phyloP scores from a whole-genome alignment of 2,113 vertebrate species.

The Trogon surrucura region DNA sequence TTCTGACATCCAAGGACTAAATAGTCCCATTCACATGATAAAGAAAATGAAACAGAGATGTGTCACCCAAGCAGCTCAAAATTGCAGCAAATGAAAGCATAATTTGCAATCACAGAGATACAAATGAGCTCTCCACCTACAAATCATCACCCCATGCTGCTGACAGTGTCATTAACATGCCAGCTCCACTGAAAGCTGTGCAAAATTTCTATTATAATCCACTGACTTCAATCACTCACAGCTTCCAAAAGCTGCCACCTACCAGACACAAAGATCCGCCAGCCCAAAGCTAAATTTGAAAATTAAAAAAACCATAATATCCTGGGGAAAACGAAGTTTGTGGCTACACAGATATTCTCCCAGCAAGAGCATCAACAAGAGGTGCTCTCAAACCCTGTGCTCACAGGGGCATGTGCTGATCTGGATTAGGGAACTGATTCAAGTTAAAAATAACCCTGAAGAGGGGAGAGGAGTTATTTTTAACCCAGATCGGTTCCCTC shows the following conservation, averaged over 20 bases:
- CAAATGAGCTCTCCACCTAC: neutral
- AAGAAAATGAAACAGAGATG: conserved; percentile 9
- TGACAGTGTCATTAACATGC: conserved; percentile 22
- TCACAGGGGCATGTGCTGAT: neutral
- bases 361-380: neutral
- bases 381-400: neutral
- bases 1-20: neutral
- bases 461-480: conserved; percentile 11
- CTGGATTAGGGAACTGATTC: neutral
- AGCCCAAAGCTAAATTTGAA: neutral
- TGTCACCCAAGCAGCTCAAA: conserved; percentile 10
- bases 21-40: neutral
- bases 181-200: conserved; percentile 18
- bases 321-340: neutral
- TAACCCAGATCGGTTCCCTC: neutral
- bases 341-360: neutral
- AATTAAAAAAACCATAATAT: neutral
- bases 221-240: neutral
- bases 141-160: neutral
- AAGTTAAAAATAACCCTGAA: conserved; percentile 21
- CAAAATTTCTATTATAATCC: conserved; percentile 10
- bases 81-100: conserved; percentile 2
- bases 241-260: conserved; percentile 5
- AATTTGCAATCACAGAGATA: conserved; percentile 17
- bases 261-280: neutral